Percentiles rank a stretch among this genome's conserved stretches.
These are phyloP conservation scores for Corythucha ciliata DNA, from an alignment of 2,888 invertebrate species.

Conservation along the genomic window DNA sequence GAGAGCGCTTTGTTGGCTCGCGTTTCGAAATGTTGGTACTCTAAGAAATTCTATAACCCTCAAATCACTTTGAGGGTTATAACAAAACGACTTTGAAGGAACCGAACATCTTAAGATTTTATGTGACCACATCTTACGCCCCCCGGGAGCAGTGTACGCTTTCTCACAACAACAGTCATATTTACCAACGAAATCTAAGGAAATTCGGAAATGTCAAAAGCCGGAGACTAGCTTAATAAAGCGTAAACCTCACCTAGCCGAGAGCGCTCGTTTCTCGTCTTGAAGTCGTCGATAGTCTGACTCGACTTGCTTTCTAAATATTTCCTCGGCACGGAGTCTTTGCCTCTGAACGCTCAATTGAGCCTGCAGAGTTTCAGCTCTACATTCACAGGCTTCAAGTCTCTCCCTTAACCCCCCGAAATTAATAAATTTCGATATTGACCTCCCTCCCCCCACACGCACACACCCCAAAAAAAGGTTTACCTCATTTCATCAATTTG, in stretches of 20 bases:
- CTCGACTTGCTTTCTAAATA: constrained; percentile 39
- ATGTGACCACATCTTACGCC: no score
- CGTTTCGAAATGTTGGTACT: no score
- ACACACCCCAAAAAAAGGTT: no score
- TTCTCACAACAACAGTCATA: no score
- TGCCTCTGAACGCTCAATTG: constrained; percentile 39
- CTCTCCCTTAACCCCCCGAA: constrained; percentile 37
- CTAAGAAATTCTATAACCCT: no score
- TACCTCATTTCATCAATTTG: constrained; percentile 39
- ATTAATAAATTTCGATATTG: no score
- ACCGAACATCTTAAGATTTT: no score
- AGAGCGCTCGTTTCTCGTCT: constrained; percentile 36
- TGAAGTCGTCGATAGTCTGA: constrained; percentile 37
- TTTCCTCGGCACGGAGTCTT: constrained; percentile 39
- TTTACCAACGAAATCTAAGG: not conserved
- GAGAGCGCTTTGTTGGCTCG: no score
- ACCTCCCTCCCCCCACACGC: no score
- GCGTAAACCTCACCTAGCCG: constrained; percentile 32
- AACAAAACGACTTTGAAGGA: no score
- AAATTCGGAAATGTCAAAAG: not conserved
- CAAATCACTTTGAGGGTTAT: no score
- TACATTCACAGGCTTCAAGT: constrained; percentile 38
- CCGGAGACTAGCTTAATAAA: not conserved
- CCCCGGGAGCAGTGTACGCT: no score
- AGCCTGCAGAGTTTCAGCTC: constrained; percentile 38